A percentile compares a stretch with the other conserved stretches of the same genome.
These are phyloP conservation scores for Cassiopea andromeda DNA, from an alignment of 30 jellyfish, hydroid and myxozoan genomes.

Conservation along the genomic window DNA sequence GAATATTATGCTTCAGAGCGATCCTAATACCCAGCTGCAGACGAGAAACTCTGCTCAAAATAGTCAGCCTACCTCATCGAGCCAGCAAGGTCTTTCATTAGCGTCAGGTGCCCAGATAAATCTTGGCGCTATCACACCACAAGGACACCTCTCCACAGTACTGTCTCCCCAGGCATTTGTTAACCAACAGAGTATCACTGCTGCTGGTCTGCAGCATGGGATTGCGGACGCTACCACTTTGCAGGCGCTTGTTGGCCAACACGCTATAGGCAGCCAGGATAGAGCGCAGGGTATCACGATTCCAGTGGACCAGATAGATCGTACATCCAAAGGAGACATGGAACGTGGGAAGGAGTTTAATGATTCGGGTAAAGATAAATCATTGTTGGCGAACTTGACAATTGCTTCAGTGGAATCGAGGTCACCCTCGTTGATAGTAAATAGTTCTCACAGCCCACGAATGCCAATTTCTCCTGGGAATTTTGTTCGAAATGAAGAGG, in stretches of 20 bases:
- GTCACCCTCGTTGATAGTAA: constrained; percentile 37
- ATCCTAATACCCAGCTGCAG: not conserved
- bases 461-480: constrained; percentile 35
- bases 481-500: constrained; percentile 20
- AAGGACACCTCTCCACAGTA: constrained; percentile 4
- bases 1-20: not conserved
- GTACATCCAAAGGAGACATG: constrained; percentile 1
- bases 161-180: constrained; percentile 25
- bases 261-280: not conserved
- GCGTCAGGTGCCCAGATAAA: constrained; percentile 26
- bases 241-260: constrained; percentile 1
- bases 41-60: not conserved
- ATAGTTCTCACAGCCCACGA: constrained; percentile 33
- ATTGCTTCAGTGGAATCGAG: constrained; percentile 43
- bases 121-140: constrained; percentile 4
- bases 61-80: not conserved
- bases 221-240: not conserved
- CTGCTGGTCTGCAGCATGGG: not conserved
- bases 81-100: not conserved
- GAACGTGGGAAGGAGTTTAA: not conserved
- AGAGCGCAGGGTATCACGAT: not conserved
- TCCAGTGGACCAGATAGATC: constrained; percentile 9
- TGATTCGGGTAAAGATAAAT: not conserved
- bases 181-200: constrained; percentile 7
- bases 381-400: constrained; percentile 25